Evolutionary conservation across 2,797 vertebrate genomes (phyloP).

Genomic region (Loriculus beryllinus): DNA sequence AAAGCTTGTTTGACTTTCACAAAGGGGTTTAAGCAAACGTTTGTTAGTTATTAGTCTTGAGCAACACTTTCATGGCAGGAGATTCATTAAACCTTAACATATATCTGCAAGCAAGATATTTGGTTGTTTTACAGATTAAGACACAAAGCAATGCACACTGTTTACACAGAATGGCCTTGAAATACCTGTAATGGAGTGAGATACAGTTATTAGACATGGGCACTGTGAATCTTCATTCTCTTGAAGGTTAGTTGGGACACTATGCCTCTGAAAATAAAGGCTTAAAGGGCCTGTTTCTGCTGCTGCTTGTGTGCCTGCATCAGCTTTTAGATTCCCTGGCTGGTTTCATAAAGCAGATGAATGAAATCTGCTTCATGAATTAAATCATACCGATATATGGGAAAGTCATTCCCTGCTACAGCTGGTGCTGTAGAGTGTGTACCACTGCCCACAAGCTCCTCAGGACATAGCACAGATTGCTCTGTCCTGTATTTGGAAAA

Average conservation of each 20-base stretch:
- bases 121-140: constrained; percentile 74
- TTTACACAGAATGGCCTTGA: constrained; percentile 68
- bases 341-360: constrained; percentile 50
- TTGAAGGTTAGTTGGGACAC: constrained; percentile 27
- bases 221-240: constrained; percentile 70
- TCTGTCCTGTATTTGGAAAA: background rate
- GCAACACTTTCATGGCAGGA: constrained; percentile 72
- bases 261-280: constrained; percentile 56
- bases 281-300: constrained; percentile 23
- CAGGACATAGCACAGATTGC: background rate
- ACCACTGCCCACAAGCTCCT: background rate
- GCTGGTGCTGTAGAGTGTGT: background rate
- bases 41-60: constrained; percentile 77
- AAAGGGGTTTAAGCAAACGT: constrained; percentile 77
- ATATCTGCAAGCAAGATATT: constrained; percentile 59
- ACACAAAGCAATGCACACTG: constrained; percentile 56
- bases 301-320: constrained; percentile 20
- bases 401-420: constrained; percentile 15
- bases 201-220: constrained; percentile 71
- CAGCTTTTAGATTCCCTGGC: constrained; percentile 39
- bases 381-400: constrained; percentile 43
- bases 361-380: constrained; percentile 57
- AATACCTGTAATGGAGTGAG: constrained; percentile 75
- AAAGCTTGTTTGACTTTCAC: constrained; percentile 79
- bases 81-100: constrained; percentile 77